Evolutionary conservation across 2,113 vertebrate genomes (phyloP), one percentile per base, ranked within the genome.

Genomic region (Peromyscus polionotus): DNA sequence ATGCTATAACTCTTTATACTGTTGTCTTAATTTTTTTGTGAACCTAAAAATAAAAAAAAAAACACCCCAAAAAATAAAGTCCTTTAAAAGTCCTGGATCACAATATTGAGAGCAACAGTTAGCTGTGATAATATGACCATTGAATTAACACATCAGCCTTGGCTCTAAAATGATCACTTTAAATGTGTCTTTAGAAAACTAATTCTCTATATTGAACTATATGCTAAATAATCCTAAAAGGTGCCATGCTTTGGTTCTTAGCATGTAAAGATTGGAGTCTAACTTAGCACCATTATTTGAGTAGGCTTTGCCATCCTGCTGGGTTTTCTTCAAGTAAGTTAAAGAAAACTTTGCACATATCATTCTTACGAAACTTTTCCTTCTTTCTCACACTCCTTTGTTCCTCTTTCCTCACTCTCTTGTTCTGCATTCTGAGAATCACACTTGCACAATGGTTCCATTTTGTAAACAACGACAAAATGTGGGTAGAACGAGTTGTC

Each of bases 341-440:
- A 94, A 97, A 94, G 92, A 91, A 88, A 88, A 94, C 22, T 96
- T 85, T 61, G 94, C 51, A 95, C 36, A 81, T 67, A 91, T 61
- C 48, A n/a, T 88, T 88, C 57, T 59, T 91, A 81, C 75, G n/a
- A 96, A 93, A 94, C 13, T 17, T 68, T 84, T 24, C 65, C 10
- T 39, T 91, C 36, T n/a, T 51, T 77, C 75, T 39, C 36, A 42
- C 51, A 2, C 31, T 11, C 17, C 19, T 48, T 51, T 11, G 36
- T 39, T 59, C 24, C 48, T 88, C 70, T 51, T 36, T 42, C n/a
- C 22, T 17, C 2, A 22, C 45, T 33, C n/a, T 33, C 14, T 51
- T 68, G 45, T 65, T 45, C 48, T 79, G 31, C 19, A 48, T n/a
- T 75, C 48, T 75, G 12, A 75, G 48, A 67, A 67, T 90, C 54